These are phyloP conservation scores for Podarcis raffonei DNA, from an alignment of 2,113 vertebrate genomes.

Conservation along the genomic window DNA sequence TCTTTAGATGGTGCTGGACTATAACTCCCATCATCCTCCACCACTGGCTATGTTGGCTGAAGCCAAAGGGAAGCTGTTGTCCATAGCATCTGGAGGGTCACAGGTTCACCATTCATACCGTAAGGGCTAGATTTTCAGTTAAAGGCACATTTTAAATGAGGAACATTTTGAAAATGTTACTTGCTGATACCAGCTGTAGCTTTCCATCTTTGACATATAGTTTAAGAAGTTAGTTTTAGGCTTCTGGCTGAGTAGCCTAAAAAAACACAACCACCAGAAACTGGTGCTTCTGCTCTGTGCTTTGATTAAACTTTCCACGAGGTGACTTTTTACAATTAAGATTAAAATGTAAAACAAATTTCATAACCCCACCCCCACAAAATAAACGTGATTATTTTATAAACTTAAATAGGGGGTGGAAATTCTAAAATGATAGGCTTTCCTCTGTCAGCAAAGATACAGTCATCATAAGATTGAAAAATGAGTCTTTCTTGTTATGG, in stretches of 20 bases:
- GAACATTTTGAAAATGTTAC: background rate
- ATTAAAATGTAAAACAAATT: background rate
- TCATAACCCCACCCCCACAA: no score
- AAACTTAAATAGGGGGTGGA: background rate
- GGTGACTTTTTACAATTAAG: background rate
- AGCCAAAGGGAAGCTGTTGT: background rate
- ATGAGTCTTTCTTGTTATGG: background rate
- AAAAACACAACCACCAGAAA: background rate
- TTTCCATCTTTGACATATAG: background rate
- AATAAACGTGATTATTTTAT: background rate
- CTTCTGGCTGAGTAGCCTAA: background rate
- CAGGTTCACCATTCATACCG: background rate
- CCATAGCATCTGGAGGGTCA: background rate
- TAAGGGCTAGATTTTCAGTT: background rate
- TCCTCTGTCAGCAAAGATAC: background rate
- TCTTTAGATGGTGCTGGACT: background rate
- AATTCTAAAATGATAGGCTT: background rate
- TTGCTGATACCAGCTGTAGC: background rate
- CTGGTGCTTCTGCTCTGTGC: background rate
- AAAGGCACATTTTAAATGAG: conserved; percentile 7
- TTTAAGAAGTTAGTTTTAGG: background rate
- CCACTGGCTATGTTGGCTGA: background rate
- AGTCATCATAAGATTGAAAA: background rate
- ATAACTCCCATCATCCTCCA: background rate
- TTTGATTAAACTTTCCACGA: background rate